These are phyloP conservation scores for Catharus minimus DNA, from an alignment of 2,113 vertebrate genomes.

Conservation along the genomic window DNA sequence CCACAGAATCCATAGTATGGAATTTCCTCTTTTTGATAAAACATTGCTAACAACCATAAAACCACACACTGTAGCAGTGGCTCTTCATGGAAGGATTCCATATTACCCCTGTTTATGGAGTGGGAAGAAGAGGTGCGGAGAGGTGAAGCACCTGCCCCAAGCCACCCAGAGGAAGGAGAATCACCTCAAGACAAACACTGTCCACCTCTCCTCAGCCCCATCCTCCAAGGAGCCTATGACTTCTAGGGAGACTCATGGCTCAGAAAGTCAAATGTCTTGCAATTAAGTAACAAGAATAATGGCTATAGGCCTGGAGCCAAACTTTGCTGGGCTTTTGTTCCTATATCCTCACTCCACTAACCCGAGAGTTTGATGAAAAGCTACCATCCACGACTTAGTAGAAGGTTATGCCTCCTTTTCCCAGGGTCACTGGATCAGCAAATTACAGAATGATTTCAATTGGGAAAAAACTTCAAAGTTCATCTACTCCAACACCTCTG, in stretches of 20 bases:
- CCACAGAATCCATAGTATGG: rapidly evolving
- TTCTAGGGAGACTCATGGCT: not conserved
- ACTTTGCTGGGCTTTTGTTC: not conserved
- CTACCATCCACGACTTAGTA: not conserved
- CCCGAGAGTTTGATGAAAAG: not conserved
- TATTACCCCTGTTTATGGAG: rapidly evolving
- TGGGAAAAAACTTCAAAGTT: not conserved
- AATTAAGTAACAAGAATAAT: not conserved
- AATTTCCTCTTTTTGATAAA: not conserved
- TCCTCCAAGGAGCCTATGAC: not conserved
- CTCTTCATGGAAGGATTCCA: not conserved
- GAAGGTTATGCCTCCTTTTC: not conserved
- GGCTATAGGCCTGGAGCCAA: not conserved
- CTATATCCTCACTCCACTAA: not conserved
- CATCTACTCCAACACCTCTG: not conserved
- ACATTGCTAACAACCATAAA: not conserved
- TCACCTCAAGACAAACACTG: rapidly evolving
- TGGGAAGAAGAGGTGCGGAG: not conserved
- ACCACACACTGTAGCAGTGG: rapidly evolving
- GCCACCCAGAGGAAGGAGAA: not conserved
- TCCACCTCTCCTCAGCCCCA: not conserved
- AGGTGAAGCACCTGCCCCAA: not conserved
- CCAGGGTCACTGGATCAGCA: not conserved
- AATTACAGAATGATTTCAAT: not conserved
- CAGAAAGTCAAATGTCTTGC: not conserved